phyloP scores from a whole-genome alignment of 2,888 invertebrate species.

The Zelleria hepariella region DNA sequence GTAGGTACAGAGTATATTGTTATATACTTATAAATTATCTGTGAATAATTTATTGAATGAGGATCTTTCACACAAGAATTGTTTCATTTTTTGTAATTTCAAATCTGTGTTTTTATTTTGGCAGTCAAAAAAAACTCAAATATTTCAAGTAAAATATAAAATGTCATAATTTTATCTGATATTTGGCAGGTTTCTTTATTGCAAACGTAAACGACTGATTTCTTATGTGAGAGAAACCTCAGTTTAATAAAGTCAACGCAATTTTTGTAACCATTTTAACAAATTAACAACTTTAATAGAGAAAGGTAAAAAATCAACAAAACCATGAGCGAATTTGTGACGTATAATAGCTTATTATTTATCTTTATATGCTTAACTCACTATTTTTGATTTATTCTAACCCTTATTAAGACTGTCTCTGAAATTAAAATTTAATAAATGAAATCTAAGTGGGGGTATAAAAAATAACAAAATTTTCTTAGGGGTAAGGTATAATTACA shows the following conservation, averaged over 20 bases:
- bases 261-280: neutral
- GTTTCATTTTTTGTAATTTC: neutral
- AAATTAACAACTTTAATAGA: neutral
- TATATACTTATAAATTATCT: slow-evolving; percentile 21
- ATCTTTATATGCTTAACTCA: slow-evolving; percentile 17
- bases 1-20: slow-evolving; percentile 56
- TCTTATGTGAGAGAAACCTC: neutral
- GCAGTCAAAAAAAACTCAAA: neutral
- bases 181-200: neutral
- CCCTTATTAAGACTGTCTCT: neutral
- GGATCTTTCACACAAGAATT: neutral
- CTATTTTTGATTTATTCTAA: slow-evolving; percentile 10
- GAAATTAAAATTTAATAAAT: slow-evolving; percentile 7
- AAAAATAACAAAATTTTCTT: slow-evolving; percentile 22
- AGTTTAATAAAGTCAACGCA: neutral
- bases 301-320: neutral
- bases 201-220: neutral
- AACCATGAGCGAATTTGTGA: neutral
- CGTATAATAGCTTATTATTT: neutral
- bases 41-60: neutral
- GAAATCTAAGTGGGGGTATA: slow-evolving; percentile 21
- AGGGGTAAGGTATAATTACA: slow-evolving; percentile 23
- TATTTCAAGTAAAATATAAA: neutral
- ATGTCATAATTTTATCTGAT: neutral
- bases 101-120: neutral